Evolutionary conservation across 2,888 invertebrate genomes (phyloP), one percentile per base, ranked within the genome.

Genomic region (Phlogophora meticulosa): DNA sequence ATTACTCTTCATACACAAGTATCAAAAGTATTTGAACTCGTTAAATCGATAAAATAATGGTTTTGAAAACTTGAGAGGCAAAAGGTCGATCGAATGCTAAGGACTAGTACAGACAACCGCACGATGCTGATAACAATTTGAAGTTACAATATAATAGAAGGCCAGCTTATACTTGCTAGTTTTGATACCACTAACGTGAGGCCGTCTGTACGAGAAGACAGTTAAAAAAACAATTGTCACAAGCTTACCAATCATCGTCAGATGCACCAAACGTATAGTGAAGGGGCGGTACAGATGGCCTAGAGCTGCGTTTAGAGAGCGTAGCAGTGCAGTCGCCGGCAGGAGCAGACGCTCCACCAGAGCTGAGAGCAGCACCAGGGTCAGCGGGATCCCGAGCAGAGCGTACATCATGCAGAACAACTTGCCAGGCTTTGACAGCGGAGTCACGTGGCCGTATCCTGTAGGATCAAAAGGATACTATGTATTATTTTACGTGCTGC

Each of bases 381-480:
- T 98, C 87, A 98, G 93, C 0, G 99, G 99, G 78, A 99, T 98
- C 2, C 98, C 98, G 64, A 98, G 95, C 66, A 98, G 92, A 0
- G 98, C 98, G 94, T 98, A 99, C 60, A 98, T 90, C 91, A 99
- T 98, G 93, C 98, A 98, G 95, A 98, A 98, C 63, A 98, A 93
- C 93, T 98, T 98, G 34, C 99, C 98, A 0, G 97, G 97, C 91
- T 97, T 96, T 53, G 98, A 98, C 17, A 98, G 94, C 0, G 98
- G 98, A 0, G 98, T 98, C 59, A 98, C 98, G 91, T 98, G 98
- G 7, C 98, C 98, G 92, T 98, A 99, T 58, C 98, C 98, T 98
- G 92, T 2, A 88, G 78, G 2, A 24, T 28, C 28, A 28, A 43
- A 28, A 34, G 20, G 45, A 22, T 10, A 40, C 7, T 9, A 42